Base-by-base conservation (phyloP, 2,113 vertebrate genomes). In the Malurus elegans region DNA sequence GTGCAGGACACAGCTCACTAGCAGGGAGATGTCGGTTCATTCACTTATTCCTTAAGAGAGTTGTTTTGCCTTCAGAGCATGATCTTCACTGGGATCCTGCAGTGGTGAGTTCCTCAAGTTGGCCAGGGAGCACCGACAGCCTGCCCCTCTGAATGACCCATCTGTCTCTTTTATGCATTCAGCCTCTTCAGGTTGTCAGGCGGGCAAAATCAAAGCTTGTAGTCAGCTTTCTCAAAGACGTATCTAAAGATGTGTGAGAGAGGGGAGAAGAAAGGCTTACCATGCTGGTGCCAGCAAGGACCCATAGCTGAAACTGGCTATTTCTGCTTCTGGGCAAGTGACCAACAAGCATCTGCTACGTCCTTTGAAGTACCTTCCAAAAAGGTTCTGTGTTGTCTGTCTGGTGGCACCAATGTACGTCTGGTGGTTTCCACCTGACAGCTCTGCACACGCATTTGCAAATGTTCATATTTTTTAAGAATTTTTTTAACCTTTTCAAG, bases 281-380 rank as follows among this genome's bases (percentile, higher is more conserved):
- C 76, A 9, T 15, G 3, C 62, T 83, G 69, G 31, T 86, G 76
- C 79, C 70, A 82, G 66, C 50, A 86, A 84, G 47, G 73, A 90
- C 31, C 32, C 36, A 6, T 67, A 81, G 57, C 72, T 81, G 86
- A 86, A 95, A 74, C 45, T 84, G 71, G 48, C 85, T 57, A 19
- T 86, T 96, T 94, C 45, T 95, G 47, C 72, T 75, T 65, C 89
- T 87, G 90, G 79, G 92, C 95, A 93, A 92, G 36, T 78, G 66
- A 95, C 79, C 93, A 95, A 76, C 48, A 93, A 92, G 76, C 62
- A 40, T 93, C 79, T 73, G 85, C 82, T 76, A 50, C 38, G 45
- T 34, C 18, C 38, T 96, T 95, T 93, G 92, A 94, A 95, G 83
- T 85, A 69, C 23, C 56, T 96, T 89, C 84, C 87, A 94, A 50